phyloP scores from a whole-genome alignment of 2,113 vertebrate species.

The Xiphophorus hellerii region DNA sequence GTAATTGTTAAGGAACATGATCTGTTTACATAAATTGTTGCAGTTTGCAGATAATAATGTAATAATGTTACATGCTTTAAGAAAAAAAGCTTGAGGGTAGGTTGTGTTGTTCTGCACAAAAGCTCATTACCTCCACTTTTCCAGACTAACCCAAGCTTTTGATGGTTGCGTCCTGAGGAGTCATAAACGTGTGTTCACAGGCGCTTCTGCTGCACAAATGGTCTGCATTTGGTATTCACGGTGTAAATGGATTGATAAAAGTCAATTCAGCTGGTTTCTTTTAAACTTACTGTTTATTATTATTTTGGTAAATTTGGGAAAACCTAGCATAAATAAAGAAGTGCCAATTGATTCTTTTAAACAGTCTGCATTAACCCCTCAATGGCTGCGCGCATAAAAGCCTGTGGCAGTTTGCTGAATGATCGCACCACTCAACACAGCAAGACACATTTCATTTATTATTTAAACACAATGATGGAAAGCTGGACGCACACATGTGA shows the following conservation, averaged over 20 bases:
- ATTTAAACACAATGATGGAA: slow-evolving; percentile 55
- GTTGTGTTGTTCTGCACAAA: neutral
- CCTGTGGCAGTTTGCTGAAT: slow-evolving; percentile 56
- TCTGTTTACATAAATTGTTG: neutral
- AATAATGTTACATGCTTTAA: neutral
- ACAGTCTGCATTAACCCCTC: slow-evolving; percentile 27
- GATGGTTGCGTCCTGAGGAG: neutral
- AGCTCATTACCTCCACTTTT: neutral
- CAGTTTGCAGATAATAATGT: neutral
- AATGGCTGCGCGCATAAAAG: slow-evolving; percentile 20
- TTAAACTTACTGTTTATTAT: too few species aligned
- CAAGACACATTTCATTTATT: slow-evolving; percentile 50
- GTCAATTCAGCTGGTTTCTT: neutral
- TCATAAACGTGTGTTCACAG: neutral
- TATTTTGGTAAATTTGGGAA: neutral
- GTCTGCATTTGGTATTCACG: neutral
- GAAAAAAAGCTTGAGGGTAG: neutral
- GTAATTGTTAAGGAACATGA: neutral
- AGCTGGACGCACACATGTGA: slow-evolving; percentile 32
- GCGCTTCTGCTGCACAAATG: neutral
- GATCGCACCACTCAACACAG: slow-evolving; percentile 50
- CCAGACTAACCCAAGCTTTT: neutral
- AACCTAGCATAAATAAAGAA: slow-evolving; percentile 1
- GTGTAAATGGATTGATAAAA: neutral
- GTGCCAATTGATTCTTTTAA: slow-evolving; percentile 20